Evolutionary conservation across 2,888 invertebrate species (phyloP).

Genomic region (Drosophila phalerata): DNA sequence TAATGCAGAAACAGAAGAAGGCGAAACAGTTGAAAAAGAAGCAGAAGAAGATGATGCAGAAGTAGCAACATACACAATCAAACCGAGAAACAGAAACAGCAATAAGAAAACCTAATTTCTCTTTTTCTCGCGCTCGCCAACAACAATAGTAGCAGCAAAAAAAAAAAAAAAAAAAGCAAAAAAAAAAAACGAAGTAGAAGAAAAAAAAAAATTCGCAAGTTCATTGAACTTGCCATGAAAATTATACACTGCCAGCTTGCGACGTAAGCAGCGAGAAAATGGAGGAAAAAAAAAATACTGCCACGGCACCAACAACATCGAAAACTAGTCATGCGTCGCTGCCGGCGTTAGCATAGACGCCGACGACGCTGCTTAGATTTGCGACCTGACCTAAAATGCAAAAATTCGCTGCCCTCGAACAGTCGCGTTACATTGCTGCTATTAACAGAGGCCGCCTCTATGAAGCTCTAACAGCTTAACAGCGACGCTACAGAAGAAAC

Average conservation of each 20-base stretch:
- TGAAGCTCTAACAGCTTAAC: constrained; percentile 45
- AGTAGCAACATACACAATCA: constrained; percentile 7
- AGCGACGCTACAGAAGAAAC: constrained; percentile 15
- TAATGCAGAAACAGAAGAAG: constrained; percentile 30
- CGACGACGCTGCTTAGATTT: constrained; percentile 78
- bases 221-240: constrained; percentile 83
- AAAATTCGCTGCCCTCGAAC: constrained; percentile 60
- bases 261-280: constrained; percentile 53
- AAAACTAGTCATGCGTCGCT: constrained; percentile 74
- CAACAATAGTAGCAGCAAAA: constrained; percentile 27
- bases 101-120: constrained; percentile 67
- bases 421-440: constrained; percentile 11
- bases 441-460: constrained; percentile 57
- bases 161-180: constrained; percentile 26
- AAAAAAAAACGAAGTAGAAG: constrained; percentile 66
- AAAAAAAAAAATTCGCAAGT: constrained; percentile 78
- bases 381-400: constrained; percentile 85
- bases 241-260: constrained; percentile 59
- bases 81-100: constrained; percentile 12
- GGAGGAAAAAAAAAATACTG: constrained; percentile 23
- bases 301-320: constrained; percentile 17
- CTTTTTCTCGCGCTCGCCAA: constrained; percentile 49
- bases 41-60: constrained; percentile 13
- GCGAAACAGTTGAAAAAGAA: constrained; percentile 1
- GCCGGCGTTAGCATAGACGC: constrained; percentile 45